These are phyloP conservation scores for Oligia fasciuncula DNA, from an alignment of 2,888 invertebrate species.

Conservation along the genomic window DNA sequence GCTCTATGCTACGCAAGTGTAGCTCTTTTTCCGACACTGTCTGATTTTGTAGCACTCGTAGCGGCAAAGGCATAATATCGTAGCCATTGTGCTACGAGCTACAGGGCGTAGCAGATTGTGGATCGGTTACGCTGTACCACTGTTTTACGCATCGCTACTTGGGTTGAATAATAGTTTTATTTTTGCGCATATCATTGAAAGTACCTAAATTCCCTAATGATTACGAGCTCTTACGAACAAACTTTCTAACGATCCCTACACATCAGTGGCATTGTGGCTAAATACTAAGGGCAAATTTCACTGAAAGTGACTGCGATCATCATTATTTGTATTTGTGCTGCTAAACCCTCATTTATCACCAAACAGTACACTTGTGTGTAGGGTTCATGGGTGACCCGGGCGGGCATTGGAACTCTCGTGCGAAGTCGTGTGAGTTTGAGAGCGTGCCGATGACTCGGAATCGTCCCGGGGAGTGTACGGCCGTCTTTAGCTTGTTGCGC, in stretches of 20 bases:
- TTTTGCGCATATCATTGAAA: background rate
- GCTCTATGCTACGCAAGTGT: background rate
- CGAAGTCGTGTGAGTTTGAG: constrained; percentile 94
- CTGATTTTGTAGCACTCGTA: background rate
- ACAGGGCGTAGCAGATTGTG: background rate
- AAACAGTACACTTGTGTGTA: constrained; percentile 93
- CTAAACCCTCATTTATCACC: constrained; percentile 83
- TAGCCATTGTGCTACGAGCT: background rate
- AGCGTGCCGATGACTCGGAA: constrained; percentile 95
- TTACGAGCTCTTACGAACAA: background rate
- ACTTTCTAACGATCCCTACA: background rate
- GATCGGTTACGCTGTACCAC: background rate
- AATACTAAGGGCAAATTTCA: background rate
- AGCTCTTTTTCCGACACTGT: background rate
- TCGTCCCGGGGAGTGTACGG: constrained; percentile 95
- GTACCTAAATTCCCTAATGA: too few species aligned
- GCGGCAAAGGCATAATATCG: background rate
- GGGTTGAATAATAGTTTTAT: background rate
- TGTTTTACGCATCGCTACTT: background rate
- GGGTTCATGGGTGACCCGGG: constrained; percentile 95
- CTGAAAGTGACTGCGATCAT: background rate
- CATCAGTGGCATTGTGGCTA: background rate
- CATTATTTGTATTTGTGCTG: background rate
- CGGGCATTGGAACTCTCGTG: constrained; percentile 93
- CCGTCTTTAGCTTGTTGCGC: constrained; percentile 94